Conservation (phyloP, 1,140 invertebrate species). For the Diachasma alloeum region DNA sequence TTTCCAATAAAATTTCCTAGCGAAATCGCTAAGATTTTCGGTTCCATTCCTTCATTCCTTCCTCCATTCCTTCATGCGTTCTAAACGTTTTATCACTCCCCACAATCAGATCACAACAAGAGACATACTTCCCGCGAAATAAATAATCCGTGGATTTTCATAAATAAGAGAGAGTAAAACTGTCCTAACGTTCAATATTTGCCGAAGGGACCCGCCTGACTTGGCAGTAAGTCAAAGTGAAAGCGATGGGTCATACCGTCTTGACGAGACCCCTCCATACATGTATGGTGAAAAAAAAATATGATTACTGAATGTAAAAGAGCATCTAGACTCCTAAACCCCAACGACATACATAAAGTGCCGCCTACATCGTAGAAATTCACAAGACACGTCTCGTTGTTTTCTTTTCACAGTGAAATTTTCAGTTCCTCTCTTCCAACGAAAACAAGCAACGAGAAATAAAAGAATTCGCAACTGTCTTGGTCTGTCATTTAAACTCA, state of each 20-base stretch:
- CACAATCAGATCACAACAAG: too few species aligned
- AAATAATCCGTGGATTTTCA: not conserved
- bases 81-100: too few species aligned
- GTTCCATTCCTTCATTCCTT: too few species aligned
- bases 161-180: not conserved
- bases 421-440: not conserved
- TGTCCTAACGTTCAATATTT: not conserved
- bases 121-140: not conserved
- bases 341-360: not conserved
- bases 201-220: not conserved
- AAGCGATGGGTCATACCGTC: not conserved
- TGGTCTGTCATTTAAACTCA: not conserved
- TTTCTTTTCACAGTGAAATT: not conserved
- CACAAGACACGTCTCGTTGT: not conserved
- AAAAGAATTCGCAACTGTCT: not conserved
- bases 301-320: slow-evolving; percentile 1
- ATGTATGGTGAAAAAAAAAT: not conserved
- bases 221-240: not conserved
- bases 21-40: too few species aligned
- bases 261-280: not conserved
- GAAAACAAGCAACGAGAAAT: not conserved
- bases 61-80: too few species aligned
- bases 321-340: not conserved
- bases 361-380: not conserved
- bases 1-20: too few species aligned